Base-by-base conservation (phyloP, 2,113 vertebrate species). In the Mormyrus iriodes region DNA sequence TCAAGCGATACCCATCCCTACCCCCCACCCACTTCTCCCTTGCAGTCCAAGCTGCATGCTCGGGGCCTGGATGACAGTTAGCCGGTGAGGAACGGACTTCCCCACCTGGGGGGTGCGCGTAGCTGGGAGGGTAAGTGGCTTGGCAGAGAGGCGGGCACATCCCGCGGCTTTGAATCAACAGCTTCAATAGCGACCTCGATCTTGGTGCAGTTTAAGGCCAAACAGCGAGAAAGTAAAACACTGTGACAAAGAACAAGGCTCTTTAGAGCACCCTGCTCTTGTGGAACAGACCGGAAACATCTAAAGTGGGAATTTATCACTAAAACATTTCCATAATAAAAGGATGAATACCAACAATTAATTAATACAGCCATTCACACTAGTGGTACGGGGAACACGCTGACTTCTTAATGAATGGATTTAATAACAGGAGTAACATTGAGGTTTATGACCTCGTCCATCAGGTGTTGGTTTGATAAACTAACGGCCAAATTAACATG, bases 81-180 rank as follows among this genome's bases (percentile, higher is more conserved):
- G 92, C 86, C 90, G 88, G 91, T 91, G 88, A 89, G 90, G 91
- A 91, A 15, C 88, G 82, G 91, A 90, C 90, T 5, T 55, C 88
- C 86, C 91, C 90, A 91, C n/a, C n/a, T 90, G 91, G 86, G 91
- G 61, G 87, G 90, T 58, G 84, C 88, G 91, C 91, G 89, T 90
- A 88, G 12, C 90, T 89, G 69, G 92, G 86, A 9, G 13, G 92
- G 91, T 0, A 52, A 90, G 86, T 91, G 91, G 89, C 73, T 65
- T 44, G 83, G n/a, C 24, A 85, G 83, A 1, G 10, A 15, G 24
- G 44, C 31, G 83, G 83, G 44, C 83, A 85, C 83, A 27, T 85
- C 83, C 24, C 3, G 6, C n/a, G 10, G 48, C n/a, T 79, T 19
- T 39, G 35, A 79, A 79, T 79, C 73, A 42, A 79, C 15, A 19